Evolutionary conservation across 2,888 invertebrate species (phyloP), one percentile per base, ranked within the genome.

Genomic region (Cotesia congregata): DNA sequence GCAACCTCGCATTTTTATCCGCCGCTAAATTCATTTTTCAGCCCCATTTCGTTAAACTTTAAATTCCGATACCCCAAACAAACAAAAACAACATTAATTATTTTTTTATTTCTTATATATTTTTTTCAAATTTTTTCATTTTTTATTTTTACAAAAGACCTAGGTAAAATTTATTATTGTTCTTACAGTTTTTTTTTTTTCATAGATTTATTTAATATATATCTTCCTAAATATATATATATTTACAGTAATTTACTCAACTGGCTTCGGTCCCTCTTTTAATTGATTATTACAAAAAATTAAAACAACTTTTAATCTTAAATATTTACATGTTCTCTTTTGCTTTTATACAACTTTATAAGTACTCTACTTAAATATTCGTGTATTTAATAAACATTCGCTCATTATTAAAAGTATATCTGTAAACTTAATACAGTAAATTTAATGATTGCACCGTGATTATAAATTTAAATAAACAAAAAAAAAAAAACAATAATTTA

Each of bases 1-100:
- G 79, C 81, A 81, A 75, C 79, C 79, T 81, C 79, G 78, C 78
- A 79, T 79, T 80, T 79, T 80, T 76, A 74, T 67, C 72, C 72
- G 61, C 67, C 59, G 78, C 76, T 67, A 50, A 73, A 74, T 75
- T 73, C 69, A 74, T 77, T 68, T 75, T 67, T 77, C 40, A 65
- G 59, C 61, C 50, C 50, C 50, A 12, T 50, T 50, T 50, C 2
- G 12, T 12, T 50, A 50, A 50, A 50, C 50, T 50, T 50, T 12
- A 50, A 50, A 50, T 12, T 50, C 12, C 50, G 12, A 50, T 12
- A 4, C 50, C 50, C 3, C 50, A 9, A 50, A 50, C 1, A 50
- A 50, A 50, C 12, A 50, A 50, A 50, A 50, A 50, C 12, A 50
- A 50, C 30, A 30, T 3, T 4, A 3, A 3, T 30, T 30, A 30